Evolutionary conservation across 2,797 vertebrate genomes (phyloP).

Genomic region (Jordanella pulchra): DNA sequence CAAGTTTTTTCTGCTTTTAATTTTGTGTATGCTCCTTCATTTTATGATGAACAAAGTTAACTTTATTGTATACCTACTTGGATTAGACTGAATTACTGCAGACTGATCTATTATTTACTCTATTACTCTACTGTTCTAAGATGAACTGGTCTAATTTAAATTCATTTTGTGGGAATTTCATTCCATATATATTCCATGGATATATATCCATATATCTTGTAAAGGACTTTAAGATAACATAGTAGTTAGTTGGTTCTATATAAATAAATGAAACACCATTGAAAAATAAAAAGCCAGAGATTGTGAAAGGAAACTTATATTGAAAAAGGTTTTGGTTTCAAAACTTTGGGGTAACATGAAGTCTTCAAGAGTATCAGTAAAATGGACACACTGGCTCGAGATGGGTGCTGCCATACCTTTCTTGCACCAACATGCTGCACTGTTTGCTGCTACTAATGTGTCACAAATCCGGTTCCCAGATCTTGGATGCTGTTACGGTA

Average conservation of each 20-base stretch:
- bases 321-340: constrained; percentile 30
- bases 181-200: not conserved
- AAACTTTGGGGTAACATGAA: constrained; percentile 61
- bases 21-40: not conserved
- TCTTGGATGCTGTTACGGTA: constrained; percentile 49
- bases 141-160: not conserved
- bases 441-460: constrained; percentile 67
- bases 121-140: not conserved
- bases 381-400: constrained; percentile 32
- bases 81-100: not conserved
- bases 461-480: constrained; percentile 55
- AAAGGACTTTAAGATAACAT: not conserved
- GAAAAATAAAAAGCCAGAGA: constrained; percentile 34
- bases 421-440: constrained; percentile 64
- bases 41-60: not conserved
- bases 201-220: not conserved
- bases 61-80: not conserved
- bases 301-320: constrained; percentile 35
- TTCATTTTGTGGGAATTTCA: not conserved
- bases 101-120: not conserved
- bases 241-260: not conserved
- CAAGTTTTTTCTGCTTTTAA: not conserved
- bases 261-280: not conserved
- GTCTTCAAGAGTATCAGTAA: constrained; percentile 54
- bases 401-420: constrained; percentile 41